Evolutionary conservation across 2,113 vertebrate genomes (phyloP).

Genomic region (Bubo bubo): DNA sequence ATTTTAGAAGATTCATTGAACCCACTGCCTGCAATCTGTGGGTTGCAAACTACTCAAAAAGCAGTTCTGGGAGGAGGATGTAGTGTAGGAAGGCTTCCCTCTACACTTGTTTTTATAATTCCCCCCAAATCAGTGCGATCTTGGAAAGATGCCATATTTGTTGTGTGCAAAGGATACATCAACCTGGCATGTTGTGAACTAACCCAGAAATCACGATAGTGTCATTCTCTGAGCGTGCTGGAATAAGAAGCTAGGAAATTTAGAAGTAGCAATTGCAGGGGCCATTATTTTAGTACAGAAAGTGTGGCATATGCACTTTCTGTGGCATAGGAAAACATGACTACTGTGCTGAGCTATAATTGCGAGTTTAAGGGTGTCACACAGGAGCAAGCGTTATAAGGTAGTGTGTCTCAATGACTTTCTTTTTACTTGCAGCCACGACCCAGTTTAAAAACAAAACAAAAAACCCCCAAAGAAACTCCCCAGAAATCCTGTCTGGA

Average conservation of each 20-base stretch:
- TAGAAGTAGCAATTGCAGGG: rapidly evolving
- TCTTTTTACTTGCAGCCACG: background rate
- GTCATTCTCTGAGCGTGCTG: rapidly evolving
- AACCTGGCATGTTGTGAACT: background rate
- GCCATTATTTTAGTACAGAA: background rate
- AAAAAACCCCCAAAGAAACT: background rate
- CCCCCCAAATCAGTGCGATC: rapidly evolving
- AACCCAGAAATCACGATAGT: rapidly evolving
- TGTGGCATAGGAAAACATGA: rapidly evolving
- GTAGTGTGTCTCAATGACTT: background rate
- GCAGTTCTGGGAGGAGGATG: background rate
- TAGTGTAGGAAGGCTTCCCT: background rate
- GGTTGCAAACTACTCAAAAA: background rate
- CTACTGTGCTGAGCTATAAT: background rate
- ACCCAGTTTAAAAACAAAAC: background rate
- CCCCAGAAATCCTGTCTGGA: background rate
- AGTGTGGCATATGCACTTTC: rapidly evolving
- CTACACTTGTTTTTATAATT: background rate
- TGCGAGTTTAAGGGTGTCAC: too few relatives aligned
- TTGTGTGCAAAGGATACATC: background rate
- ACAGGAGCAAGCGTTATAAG: background rate
- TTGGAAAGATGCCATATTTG: background rate
- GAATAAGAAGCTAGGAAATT: background rate
- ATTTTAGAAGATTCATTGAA: background rate
- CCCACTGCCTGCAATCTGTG: background rate